Base-by-base conservation (phyloP, 2,797 vertebrate species). In the Toxotes lorentzi region DNA sequence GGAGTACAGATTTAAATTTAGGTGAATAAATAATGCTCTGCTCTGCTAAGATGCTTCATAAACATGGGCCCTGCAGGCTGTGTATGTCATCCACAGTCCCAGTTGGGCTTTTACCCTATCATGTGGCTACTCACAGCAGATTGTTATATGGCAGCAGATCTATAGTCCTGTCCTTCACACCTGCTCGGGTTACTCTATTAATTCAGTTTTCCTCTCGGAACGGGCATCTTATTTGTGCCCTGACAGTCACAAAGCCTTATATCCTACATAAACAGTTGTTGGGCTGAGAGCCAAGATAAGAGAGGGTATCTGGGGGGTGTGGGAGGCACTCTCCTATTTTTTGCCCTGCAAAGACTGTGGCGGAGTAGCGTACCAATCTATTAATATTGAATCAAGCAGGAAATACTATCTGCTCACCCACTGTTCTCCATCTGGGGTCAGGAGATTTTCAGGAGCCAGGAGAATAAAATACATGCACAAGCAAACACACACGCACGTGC, bases 341-440 rank as follows among this genome's bases (percentile, higher is more conserved):
- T 61, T 78, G 21, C 68, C 65, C 45, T 60, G 69, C 30, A 57
- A 64, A 75, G 62, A 78, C 48, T 71, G 68, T 73, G 74, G 78
- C 79, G 66, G 69, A 66, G 76, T 50, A 84, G 78, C 79, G 88
- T 65, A 75, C 68, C 2, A 21, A 90, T 93, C 89, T 90, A 94
- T 92, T 81, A 82, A 90, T 91, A 93, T 93, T 87, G 80, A 91
- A 94, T 94, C 86, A 92, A 84, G 76, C 66, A 84, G 78, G 93
- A 93, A 94, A 94, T 73, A 82, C 72, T 87, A 92, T 85, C 85
- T 81, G 87, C 83, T 70, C 79, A 48, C 70, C 69, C 82, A 76
- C 83, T 84, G 75, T 78, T 86, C 79, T 87, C 88, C 87, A 86
- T 86, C 71, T 84, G 76, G 85, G 82, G 73, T 73, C 75, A 74